These are phyloP conservation scores for Dryobotodes eremita DNA, from an alignment of 2,888 invertebrate species.

Conservation along the genomic window DNA sequence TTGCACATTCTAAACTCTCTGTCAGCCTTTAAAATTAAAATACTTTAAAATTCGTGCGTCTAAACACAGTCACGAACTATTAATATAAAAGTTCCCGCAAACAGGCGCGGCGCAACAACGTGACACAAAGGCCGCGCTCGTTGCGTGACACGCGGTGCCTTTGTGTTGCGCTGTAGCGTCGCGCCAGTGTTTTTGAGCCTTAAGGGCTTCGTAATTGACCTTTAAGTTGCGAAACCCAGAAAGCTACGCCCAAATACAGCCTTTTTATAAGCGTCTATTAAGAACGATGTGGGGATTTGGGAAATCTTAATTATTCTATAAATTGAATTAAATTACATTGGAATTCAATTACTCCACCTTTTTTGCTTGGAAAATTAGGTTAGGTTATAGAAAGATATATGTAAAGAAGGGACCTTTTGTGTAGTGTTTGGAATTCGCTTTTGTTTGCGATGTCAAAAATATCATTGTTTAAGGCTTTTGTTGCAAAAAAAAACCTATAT, in stretches of 20 bases:
- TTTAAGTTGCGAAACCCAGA: neutral
- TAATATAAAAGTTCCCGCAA: too few species aligned
- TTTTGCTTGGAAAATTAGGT: slow-evolving; percentile 51
- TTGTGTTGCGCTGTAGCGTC: too few species aligned
- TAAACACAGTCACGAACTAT: neutral
- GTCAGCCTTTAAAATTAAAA: neutral
- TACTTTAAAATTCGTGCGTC: too few species aligned
- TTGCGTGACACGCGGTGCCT: too few species aligned
- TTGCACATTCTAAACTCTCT: neutral
- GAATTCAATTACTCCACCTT: slow-evolving; percentile 25
- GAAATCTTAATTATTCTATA: slow-evolving; percentile 1
- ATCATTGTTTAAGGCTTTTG: slow-evolving; percentile 27
- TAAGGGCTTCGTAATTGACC: neutral
- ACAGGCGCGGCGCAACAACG: too few species aligned
- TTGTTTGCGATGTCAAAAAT: slow-evolving; percentile 51
- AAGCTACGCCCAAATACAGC: neutral
- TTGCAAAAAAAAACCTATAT: slow-evolving; percentile 26
- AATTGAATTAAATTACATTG: slow-evolving; percentile 34
- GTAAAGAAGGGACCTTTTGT: slow-evolving; percentile 81
- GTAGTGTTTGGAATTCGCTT: slow-evolving; percentile 65
- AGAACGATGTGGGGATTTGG: slow-evolving; percentile 4
- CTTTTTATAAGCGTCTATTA: neutral
- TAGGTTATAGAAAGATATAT: slow-evolving; percentile 70
- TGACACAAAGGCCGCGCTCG: too few species aligned
- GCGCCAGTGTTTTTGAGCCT: too few species aligned